Evolutionary conservation across 1,140 invertebrate genomes (phyloP).

Genomic region (Drosophila sturtevanti): DNA sequence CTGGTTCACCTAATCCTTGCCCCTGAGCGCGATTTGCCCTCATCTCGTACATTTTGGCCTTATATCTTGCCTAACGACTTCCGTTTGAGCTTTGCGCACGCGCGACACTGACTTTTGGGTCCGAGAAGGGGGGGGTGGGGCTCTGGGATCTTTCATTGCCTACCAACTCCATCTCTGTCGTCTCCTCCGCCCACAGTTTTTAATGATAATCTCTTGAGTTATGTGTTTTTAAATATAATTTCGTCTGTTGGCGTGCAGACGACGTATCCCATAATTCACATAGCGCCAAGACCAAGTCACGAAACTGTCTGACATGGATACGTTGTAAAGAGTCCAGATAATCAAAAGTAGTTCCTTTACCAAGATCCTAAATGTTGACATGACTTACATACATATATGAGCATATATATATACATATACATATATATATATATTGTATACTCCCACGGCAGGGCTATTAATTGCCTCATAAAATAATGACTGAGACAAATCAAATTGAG

Average conservation of each 20-base stretch:
- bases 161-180: neutral
- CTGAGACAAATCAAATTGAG: neutral
- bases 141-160: conserved; percentile 17
- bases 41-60: conserved; percentile 51
- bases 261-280: conserved; percentile 70
- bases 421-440: conserved; percentile 24
- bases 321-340: neutral
- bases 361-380: conserved; percentile 49
- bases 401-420: too few relatives aligned
- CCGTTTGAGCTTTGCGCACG: conserved; percentile 77
- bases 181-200: conserved; percentile 68
- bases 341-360: conserved; percentile 4
- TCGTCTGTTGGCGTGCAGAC: conserved; percentile 78
- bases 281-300: conserved; percentile 76
- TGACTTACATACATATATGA: conserved; percentile 36
- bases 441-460: conserved; percentile 68
- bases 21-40: conserved; percentile 39
- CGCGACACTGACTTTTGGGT: conserved; percentile 39
- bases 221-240: conserved; percentile 83
- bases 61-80: conserved; percentile 69
- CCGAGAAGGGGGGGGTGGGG: conserved; percentile 16
- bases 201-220: conserved; percentile 82
- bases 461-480: conserved; percentile 75
- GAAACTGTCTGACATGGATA: conserved; percentile 60
- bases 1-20: conserved; percentile 71